Conservation (phyloP, 2,113 vertebrate species). For the Corvus moneduloides region DNA sequence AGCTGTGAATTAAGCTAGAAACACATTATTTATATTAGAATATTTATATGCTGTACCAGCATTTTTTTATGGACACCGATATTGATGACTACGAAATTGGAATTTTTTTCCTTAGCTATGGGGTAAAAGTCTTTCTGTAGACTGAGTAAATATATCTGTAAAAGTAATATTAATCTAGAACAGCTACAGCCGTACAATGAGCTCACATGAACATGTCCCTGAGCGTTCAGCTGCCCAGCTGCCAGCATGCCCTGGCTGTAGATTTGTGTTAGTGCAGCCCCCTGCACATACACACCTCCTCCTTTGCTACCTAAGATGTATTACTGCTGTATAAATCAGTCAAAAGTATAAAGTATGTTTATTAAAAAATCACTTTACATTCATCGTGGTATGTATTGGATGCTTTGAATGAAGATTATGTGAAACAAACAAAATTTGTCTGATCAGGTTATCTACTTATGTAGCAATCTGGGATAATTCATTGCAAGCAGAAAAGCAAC, state of each 20-base stretch:
- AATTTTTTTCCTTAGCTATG: neutral
- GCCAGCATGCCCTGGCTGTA: neutral
- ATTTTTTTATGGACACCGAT: neutral
- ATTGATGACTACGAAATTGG: neutral
- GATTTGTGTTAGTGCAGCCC: neutral
- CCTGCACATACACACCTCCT: neutral
- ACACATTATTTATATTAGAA: neutral
- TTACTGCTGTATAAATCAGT: neutral
- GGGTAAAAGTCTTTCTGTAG: neutral
- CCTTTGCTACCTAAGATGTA: neutral
- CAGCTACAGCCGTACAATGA: neutral
- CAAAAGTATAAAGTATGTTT: neutral
- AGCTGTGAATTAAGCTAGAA: neutral
- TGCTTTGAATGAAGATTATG: neutral
- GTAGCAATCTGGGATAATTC: constrained; percentile 36
- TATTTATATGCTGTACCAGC: neutral
- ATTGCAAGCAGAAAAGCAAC: constrained; percentile 27
- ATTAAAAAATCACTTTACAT: constrained; percentile 19
- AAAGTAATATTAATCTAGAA: neutral
- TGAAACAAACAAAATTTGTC: constrained; percentile 25
- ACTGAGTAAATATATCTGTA: neutral
- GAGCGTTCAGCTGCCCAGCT: neutral
- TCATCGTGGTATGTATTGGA: neutral
- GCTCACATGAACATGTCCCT: neutral
- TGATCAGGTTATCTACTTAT: constrained; percentile 18